Conservation (phyloP, 2,888 invertebrate genomes). For the Miltochrista miniata region DNA sequence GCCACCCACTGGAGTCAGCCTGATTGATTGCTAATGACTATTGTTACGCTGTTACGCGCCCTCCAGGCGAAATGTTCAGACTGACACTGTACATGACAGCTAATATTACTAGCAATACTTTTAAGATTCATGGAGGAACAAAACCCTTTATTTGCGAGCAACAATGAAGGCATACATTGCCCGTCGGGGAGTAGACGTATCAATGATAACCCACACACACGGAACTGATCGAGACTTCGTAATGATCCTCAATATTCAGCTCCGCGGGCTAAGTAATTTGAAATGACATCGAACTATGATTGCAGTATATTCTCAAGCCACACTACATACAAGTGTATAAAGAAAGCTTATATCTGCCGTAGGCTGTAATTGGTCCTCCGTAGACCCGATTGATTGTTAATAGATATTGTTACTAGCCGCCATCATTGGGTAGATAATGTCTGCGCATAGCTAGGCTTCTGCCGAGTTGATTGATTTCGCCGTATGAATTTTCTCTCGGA, state of each 20-base stretch:
- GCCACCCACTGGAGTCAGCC: constrained; percentile 60
- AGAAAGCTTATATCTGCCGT: constrained; percentile 46
- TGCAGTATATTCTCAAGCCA: constrained; percentile 55
- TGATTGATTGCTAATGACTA: constrained; percentile 80
- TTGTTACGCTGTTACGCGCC: constrained; percentile 70
- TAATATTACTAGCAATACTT: constrained; percentile 59
- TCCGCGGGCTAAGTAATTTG: constrained; percentile 55
- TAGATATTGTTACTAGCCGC: constrained; percentile 56
- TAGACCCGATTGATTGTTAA: constrained; percentile 63
- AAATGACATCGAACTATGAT: constrained; percentile 60
- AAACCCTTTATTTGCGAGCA: constrained; percentile 61
- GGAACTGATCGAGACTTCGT: constrained; percentile 49
- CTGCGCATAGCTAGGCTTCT: constrained; percentile 21
- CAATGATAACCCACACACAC: constrained; percentile 61
- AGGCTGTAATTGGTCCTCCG: constrained; percentile 46
- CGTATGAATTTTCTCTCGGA: constrained; percentile 33
- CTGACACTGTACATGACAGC: constrained; percentile 64
- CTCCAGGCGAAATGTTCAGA: constrained; percentile 52
- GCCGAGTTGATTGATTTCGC: constrained; percentile 41
- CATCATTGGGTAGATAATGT: constrained; percentile 43
- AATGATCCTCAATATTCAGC: constrained; percentile 59
- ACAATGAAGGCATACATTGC: constrained; percentile 65
- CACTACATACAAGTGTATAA: constrained; percentile 35
- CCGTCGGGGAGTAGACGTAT: constrained; percentile 59
- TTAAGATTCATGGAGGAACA: constrained; percentile 44